A percentile compares a stretch with the other conserved stretches of the same genome.
Evolutionary conservation across 2,888 invertebrate species (phyloP).

Genomic region (Aleiodes alternator): DNA sequence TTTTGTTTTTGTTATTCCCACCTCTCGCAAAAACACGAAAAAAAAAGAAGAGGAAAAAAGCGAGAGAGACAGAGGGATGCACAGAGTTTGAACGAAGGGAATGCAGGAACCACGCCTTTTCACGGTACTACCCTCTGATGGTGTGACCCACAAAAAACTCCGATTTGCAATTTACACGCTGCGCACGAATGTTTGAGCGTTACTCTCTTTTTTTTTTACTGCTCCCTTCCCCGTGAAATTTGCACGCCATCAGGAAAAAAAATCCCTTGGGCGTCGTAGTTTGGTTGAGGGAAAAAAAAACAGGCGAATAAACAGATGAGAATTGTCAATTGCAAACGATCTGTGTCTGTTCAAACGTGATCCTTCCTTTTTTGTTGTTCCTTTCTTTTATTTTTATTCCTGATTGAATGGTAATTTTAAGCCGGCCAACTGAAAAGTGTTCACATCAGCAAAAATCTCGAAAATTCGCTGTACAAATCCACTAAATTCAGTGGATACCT

Average conservation of each 20-base stretch:
- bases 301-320: neutral
- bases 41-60: neutral
- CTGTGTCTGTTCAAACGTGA: neutral
- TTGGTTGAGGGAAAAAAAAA: neutral
- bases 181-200: conserved; percentile 32
- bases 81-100: too few species aligned
- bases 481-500: conserved; percentile 10
- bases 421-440: neutral
- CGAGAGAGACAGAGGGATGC: too few species aligned
- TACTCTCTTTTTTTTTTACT: neutral
- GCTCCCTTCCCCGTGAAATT: conserved; percentile 8
- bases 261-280: neutral
- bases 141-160: conserved; percentile 43
- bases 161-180: conserved; percentile 52
- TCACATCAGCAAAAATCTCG: neutral
- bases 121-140: conserved; percentile 41
- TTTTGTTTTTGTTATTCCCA: neutral
- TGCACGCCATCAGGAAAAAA: conserved; percentile 34
- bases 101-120: conserved; percentile 47
- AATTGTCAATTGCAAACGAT: conserved; percentile 19
- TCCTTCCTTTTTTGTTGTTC: neutral
- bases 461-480: neutral
- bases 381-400: too few species aligned
- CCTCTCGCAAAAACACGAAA: too few species aligned
- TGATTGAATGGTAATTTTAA: too few species aligned